Conservation (phyloP, 1,140 invertebrate species). For the Patella vulgata region DNA sequence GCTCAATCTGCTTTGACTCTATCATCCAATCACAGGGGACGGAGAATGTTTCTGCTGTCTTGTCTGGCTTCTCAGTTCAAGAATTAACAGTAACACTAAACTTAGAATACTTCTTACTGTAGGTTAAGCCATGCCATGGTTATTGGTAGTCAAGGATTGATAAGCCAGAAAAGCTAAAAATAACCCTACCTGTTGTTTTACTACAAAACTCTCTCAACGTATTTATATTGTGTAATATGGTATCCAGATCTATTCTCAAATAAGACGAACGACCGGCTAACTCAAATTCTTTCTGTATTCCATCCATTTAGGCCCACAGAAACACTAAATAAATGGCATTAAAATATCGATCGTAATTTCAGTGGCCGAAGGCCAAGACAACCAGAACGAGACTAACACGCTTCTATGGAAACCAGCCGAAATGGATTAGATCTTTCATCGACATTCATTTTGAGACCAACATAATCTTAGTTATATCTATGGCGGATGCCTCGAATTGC, state of each 20-base stretch:
- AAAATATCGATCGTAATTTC: too few species aligned
- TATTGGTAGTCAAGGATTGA: background rate
- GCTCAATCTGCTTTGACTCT: too few species aligned
- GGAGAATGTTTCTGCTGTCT: background rate
- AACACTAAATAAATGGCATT: too few species aligned
- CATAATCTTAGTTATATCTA: too few species aligned
- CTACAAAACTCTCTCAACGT: slow-evolving; percentile 11
- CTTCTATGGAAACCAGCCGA: too few species aligned
- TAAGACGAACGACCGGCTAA: slow-evolving; percentile 19
- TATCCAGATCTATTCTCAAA: slow-evolving; percentile 18
- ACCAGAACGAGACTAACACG: too few species aligned
- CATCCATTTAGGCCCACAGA: too few species aligned
- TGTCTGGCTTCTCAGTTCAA: background rate
- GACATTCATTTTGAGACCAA: too few species aligned
- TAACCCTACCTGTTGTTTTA: slow-evolving; percentile 4
- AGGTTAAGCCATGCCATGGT: background rate
- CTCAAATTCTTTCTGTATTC: slow-evolving; percentile 10
- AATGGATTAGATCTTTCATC: too few species aligned
- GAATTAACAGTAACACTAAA: background rate
- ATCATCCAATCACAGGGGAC: too few species aligned
- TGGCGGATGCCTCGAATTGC: too few species aligned
- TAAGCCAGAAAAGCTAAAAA: background rate
- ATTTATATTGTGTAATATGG: slow-evolving; percentile 11
- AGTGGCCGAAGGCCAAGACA: too few species aligned
- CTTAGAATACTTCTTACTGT: background rate